Conservation (phyloP, 2,888 invertebrate genomes). For the Heteropelma amictum region DNA sequence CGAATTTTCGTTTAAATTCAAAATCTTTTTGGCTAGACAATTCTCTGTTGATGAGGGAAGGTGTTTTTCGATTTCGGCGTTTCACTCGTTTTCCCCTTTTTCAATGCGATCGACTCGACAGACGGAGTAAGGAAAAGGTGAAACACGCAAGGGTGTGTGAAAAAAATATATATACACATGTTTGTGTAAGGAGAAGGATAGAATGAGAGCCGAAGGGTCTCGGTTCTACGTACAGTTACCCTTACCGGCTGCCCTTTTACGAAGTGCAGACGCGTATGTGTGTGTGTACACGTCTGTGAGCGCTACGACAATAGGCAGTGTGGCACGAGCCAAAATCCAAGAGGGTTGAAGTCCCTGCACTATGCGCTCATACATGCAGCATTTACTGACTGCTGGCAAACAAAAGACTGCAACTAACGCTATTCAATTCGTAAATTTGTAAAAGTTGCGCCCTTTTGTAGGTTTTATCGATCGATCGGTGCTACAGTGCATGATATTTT, state of each 20-base stretch:
- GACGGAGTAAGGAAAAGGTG: slow-evolving; percentile 12
- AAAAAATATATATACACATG: slow-evolving; percentile 24
- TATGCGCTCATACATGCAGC: neutral
- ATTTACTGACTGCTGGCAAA: neutral
- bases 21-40: too few species aligned
- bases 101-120: too few species aligned
- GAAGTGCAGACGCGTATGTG: slow-evolving; percentile 13
- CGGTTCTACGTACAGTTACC: neutral
- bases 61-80: too few species aligned
- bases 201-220: slow-evolving; percentile 1
- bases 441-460: slow-evolving; percentile 20
- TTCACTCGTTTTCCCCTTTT: too few species aligned
- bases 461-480: neutral
- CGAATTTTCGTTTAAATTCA: too few species aligned
- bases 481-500: neutral
- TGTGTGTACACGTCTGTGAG: neutral
- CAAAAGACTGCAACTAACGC: neutral
- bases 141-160: neutral
- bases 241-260: slow-evolving; percentile 47
- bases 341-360: slow-evolving; percentile 58
- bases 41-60: too few species aligned
- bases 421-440: neutral
- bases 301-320: slow-evolving; percentile 69
- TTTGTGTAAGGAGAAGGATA: neutral
- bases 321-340: slow-evolving; percentile 75